Evolutionary conservation across 92 coral and sea anemone species (phyloP), one percentile per base, ranked within the genome.

Genomic region (Paramuricea clavata): DNA sequence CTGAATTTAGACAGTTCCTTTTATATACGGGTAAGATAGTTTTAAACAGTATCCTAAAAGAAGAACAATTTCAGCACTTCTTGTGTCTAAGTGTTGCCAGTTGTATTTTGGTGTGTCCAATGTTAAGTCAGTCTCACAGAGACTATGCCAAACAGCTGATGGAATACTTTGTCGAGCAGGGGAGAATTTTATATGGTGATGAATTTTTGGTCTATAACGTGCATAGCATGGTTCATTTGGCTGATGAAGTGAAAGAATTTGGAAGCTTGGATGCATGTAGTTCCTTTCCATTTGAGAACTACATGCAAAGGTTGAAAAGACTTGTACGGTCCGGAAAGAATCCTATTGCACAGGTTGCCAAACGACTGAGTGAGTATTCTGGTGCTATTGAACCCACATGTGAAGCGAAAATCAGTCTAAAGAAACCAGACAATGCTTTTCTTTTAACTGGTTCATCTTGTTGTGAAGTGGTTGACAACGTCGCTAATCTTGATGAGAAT

Each of bases 111-210:
- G 73, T n/a, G 17, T 65, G 73, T 32, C 73, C 73, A 4, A 26
- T 4, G 16, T 27, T 9, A 6, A 26, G 3, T 11, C 5, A 16
- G 25, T n/a, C 73, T 13, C 73, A 65, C 17, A 12, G 31, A 26
- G 34, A 65, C 41, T 65, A 65, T 32, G 73, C 31, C 2, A 65
- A 65, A 27, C 73, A 26, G 19, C 25, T 65, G 25, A 65, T 65
- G 73, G 73, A 65, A 17, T 65, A 9, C 25, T 65, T 65, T 65
- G 73, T 65, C 2, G 73, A 65, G 25, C 73, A 65, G 73, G 73
- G 31, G 15, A 65, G 17, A 13, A 13, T 52, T 13, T 52, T 52
- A 21, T 52, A 52, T 52, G 61, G 61, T 52, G 61, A 52, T 12
- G 61, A 21, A 17, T 52, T 52, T 52, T 13, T 52, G 25, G 61